A percentile compares a stretch with the other conserved stretches of the same genome.
These are phyloP conservation scores for Pygoscelis adeliae DNA, from an alignment of 2,113 vertebrate species.

Conservation along the genomic window DNA sequence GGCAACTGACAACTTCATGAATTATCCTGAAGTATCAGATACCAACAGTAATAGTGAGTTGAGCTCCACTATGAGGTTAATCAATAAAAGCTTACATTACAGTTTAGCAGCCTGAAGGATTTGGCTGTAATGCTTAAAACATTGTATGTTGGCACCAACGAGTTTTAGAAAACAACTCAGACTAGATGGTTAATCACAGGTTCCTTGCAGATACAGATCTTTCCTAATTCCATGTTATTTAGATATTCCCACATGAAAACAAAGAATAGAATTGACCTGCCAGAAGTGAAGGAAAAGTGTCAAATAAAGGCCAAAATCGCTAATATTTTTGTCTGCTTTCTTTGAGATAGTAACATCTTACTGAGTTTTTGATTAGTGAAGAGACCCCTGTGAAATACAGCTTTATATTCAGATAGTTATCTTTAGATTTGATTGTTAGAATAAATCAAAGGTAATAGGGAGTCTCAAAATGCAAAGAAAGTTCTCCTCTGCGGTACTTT, in stretches of 20 bases:
- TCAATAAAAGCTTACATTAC: background rate
- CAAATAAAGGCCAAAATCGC: background rate
- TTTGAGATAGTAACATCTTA: background rate
- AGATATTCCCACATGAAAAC: background rate
- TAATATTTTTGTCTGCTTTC: background rate
- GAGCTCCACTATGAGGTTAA: background rate
- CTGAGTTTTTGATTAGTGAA: background rate
- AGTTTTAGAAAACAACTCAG: background rate
- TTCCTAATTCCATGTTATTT: background rate
- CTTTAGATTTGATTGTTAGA: background rate
- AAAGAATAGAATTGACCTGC: background rate
- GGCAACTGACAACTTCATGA: background rate
- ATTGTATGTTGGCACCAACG: background rate
- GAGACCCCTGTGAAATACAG: background rate
- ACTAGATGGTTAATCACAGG: background rate
- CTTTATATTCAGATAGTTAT: background rate
- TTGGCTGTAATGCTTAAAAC: background rate
- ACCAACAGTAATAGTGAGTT: background rate
- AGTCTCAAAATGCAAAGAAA: background rate
- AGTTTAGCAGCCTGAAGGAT: background rate
- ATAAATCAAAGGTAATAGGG: background rate
- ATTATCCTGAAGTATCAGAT: background rate
- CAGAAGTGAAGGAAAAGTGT: background rate
- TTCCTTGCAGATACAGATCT: background rate
- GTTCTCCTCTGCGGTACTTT: background rate